These are phyloP conservation scores for Synanceia verrucosa DNA, from an alignment of 2,797 vertebrate genomes.

Conservation along the genomic window DNA sequence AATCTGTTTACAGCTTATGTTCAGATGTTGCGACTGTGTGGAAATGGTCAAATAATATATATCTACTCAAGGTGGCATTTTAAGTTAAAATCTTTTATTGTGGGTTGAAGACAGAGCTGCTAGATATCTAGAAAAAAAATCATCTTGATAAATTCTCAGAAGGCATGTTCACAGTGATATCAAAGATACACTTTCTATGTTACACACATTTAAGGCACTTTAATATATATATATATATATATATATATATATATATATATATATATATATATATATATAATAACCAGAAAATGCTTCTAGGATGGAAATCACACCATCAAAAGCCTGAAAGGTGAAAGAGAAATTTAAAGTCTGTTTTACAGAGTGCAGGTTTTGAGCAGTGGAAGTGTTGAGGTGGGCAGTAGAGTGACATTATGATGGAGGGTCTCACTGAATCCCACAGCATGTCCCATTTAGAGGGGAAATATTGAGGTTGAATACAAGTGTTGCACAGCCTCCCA, in stretches of 20 bases:
- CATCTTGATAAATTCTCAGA: slow-evolving; percentile 29
- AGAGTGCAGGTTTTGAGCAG: neutral
- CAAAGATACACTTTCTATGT: slow-evolving; percentile 17
- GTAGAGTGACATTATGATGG: slow-evolving; percentile 10
- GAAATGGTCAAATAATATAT: neutral
- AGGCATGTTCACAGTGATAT: slow-evolving; percentile 36
- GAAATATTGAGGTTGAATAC: slow-evolving; percentile 17
- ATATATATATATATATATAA: slow-evolving; percentile 19
- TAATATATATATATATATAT: slow-evolving; percentile 8
- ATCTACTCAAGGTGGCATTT: neutral
- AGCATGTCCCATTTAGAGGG: slow-evolving; percentile 7
- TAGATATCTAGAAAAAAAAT: slow-evolving; percentile 45
- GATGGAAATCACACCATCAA: slow-evolving; percentile 44
- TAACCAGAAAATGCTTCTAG: slow-evolving; percentile 49
- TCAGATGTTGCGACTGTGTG: neutral
- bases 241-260: slow-evolving; percentile 8
- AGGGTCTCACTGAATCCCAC: neutral
- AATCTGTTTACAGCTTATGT: neutral
- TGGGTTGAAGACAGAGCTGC: slow-evolving; percentile 39
- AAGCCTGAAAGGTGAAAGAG: slow-evolving; percentile 30
- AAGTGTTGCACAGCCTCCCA: slow-evolving; percentile 3
- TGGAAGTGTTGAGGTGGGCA: slow-evolving; percentile 32
- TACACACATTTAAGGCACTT: slow-evolving; percentile 65
- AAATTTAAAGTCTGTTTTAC: slow-evolving; percentile 20
- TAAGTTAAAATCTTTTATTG: slow-evolving; percentile 63